A percentile compares a stretch with the other conserved stretches of the same genome.
phyloP scores from a whole-genome alignment of 1,140 invertebrate species.

The Cotesia glomerata region DNA sequence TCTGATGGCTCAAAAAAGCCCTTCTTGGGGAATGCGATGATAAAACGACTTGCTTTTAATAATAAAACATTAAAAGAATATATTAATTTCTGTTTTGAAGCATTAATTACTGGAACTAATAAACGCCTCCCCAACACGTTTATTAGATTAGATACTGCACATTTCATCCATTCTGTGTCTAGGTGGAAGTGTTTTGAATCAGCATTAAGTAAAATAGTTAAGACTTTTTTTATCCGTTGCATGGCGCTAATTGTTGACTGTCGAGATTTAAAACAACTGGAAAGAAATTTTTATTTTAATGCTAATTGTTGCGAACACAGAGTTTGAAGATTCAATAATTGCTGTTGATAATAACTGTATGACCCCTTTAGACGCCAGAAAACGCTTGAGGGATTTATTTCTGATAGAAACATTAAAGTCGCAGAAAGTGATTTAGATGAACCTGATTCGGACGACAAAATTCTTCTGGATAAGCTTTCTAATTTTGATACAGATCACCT shows the following conservation, averaged over 20 bases:
- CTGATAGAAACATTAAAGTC: no score
- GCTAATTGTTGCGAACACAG: neutral
- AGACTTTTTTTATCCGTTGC: neutral
- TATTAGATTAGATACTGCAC: neutral
- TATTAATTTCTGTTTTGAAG: constrained; percentile 1
- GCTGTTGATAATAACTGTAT: neutral
- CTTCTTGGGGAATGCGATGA: neutral
- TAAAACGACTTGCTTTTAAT: neutral
- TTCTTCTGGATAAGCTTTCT: no score
- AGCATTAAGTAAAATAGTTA: neutral
- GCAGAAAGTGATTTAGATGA: no score
- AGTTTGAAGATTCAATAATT: neutral
- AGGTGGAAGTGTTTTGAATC: neutral
- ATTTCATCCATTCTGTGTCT: neutral
- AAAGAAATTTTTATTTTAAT: constrained; percentile 8
- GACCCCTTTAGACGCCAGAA: neutral
- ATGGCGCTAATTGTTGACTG: neutral
- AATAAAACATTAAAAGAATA: neutral
- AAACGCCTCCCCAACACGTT: neutral
- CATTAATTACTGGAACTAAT: neutral
- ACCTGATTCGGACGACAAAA: no score
- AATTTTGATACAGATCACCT: no score
- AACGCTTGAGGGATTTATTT: no score
- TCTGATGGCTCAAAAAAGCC: neutral
- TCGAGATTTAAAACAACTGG: neutral